Base-by-base conservation (phyloP, 2,888 invertebrate genomes). In the Polyploca ridens region DNA sequence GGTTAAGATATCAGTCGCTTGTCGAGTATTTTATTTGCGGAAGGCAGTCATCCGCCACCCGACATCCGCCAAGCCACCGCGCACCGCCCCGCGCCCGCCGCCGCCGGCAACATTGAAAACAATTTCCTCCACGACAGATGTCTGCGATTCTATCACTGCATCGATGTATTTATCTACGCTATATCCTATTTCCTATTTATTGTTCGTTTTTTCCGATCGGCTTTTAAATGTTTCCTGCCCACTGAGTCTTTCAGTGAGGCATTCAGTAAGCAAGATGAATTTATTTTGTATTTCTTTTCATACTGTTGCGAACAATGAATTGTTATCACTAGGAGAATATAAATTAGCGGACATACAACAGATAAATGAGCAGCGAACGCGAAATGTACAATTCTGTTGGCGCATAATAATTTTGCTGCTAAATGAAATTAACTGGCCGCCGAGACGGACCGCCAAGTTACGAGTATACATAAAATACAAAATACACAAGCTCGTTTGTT, bases 401-500 rank as follows among this genome's bases (percentile, higher is more conserved):
- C 76, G 72, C 76, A 74, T 77, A 70, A 76, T 74, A 78, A 81
- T 78, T 82, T 70, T 65, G 68, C 58, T 67, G 65, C 75, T 69
- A 76, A 83, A 84, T 81, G 70, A 81, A 83, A 81, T 83, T 74
- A 82, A 77, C 74, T 69, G 79, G 69, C 70, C 63, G 71, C 58
- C 66, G 72, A 62, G 63, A 64, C 66, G 59, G 63, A 62, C 62
- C 62, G 62, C 61, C 7, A n/a, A 46, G 46, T 46, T 46, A 68
- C 68, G 66, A 69, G 5, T 6, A 10, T 38, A 60, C 62, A 71
- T 69, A 72, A 73, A 74, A 77, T 68, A 75, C 73, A 82, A 77
- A 82, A 79, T 79, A 83, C 72, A 82, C 76, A 76, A 74, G 74
- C 75, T 78, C 77, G 77, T 83, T 85, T 80, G 81, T 78, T 74